phyloP scores from a whole-genome alignment of 2,113 vertebrate genomes.

The Microcebus griseorufus region DNA sequence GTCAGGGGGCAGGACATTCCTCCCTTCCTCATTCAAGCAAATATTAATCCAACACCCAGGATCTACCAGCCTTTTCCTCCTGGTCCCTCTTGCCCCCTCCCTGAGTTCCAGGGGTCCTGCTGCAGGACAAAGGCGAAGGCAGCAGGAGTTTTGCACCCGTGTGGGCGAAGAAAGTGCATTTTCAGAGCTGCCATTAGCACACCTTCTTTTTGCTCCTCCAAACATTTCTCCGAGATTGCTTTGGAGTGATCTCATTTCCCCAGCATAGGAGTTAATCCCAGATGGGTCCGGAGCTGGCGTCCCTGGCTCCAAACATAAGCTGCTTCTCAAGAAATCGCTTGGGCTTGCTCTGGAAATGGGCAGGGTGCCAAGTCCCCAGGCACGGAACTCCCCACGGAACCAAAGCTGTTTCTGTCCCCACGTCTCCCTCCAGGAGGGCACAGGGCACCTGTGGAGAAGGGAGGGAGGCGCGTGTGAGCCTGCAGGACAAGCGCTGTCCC shows the following conservation, averaged over 20 bases:
- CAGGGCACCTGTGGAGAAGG: neutral
- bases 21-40: neutral
- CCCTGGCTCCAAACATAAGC: neutral
- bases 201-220: neutral
- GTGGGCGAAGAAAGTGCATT: neutral
- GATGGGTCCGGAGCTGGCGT: neutral
- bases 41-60: neutral
- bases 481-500: neutral
- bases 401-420: neutral
- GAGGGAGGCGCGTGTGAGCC: neutral
- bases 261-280: neutral
- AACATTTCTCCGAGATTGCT: neutral
- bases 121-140: neutral
- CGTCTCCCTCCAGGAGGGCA: neutral
- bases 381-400: neutral
- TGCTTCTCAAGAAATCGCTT: conserved; percentile 23
- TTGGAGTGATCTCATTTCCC: neutral
- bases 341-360: conserved; percentile 7
- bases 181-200: neutral
- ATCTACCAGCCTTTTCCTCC: neutral
- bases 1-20: neutral
- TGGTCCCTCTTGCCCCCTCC: neutral
- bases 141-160: neutral
- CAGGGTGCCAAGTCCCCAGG: neutral
- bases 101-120: neutral